Evolutionary conservation across 2,113 vertebrate species (phyloP), one percentile per base, ranked within the genome.

Genomic region (Ceyx cyanopectus): DNA sequence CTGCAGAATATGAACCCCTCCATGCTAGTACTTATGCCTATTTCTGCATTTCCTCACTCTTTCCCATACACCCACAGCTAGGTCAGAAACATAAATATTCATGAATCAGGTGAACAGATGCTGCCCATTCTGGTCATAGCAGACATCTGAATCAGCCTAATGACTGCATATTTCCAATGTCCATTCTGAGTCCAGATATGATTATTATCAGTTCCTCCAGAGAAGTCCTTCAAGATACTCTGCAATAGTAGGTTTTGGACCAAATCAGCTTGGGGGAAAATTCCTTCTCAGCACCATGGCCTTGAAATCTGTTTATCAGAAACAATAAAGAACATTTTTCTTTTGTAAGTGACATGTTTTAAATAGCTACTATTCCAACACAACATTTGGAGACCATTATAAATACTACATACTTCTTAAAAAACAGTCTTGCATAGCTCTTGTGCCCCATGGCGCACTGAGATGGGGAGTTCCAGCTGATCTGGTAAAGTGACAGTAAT

Each of bases 341-440:
- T 90, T 81, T 30, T 76, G 70, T 45, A 94, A 85, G 68, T 73
- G 63, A 73, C 81, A n/a, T 91, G 67, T 85, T 94, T 96, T 43
- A 82, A 85, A 96, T 96, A 94, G 74, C 89, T 94, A 56, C 34
- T 95, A 57, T 93, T 96, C 87, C 78, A 91, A 85, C 68, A 74
- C 37, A 90, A 24, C 58, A 40, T 73, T 89, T 92, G 51, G 51
- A 87, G 41, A 75, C 68, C 43, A 83, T 92, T 88, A 74, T 40
- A 92, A 76, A 87, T 67, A 13, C 32, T 91, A 73, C 56, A 43
- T 69, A 37, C 54, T 50, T 63, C 51, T 91, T 63, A 58, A 83
- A 91, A 91, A 84, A 78, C 30, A 74, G 57, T 17, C 30, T 83
- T 58, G 5, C 56, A 87, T 77, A 51, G 68, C 34, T 82, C 13